Conservation (phyloP, 1,140 invertebrate species). For the Heliconius congener region DNA sequence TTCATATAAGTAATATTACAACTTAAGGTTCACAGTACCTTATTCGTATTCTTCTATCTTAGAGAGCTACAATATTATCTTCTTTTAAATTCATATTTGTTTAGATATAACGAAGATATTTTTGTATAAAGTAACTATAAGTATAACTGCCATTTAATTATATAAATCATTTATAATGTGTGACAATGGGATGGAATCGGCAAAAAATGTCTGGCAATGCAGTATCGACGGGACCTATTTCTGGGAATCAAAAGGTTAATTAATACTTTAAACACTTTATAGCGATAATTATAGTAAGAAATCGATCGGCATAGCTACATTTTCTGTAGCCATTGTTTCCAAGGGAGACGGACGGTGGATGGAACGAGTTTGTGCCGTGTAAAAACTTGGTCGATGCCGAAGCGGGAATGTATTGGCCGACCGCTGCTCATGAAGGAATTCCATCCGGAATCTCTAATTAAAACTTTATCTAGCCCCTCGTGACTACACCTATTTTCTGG, state of each 20-base stretch:
- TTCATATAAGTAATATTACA: no score
- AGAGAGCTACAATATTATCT: no score
- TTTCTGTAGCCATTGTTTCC: slow-evolving; percentile 57
- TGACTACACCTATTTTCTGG: slow-evolving; percentile 31
- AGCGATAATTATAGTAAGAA: slow-evolving; percentile 39
- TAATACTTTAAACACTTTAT: slow-evolving; percentile 40
- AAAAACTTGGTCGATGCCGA: slow-evolving; percentile 70
- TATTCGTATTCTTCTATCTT: no score
- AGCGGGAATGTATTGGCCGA: slow-evolving; percentile 68
- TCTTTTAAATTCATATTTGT: not conserved
- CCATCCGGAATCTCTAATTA: slow-evolving; percentile 77
- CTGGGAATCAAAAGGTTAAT: slow-evolving; percentile 33
- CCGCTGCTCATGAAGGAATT: slow-evolving; percentile 66
- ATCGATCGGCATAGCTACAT: slow-evolving; percentile 55
- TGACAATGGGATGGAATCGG: slow-evolving; percentile 13
- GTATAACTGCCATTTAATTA: slow-evolving; percentile 3
- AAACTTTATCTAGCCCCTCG: slow-evolving; percentile 72
- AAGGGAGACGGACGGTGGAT: slow-evolving; percentile 49
- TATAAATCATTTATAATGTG: slow-evolving; percentile 19
- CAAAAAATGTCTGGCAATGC: slow-evolving; percentile 19
- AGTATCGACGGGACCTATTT: slow-evolving; percentile 19
- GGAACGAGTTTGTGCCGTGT: slow-evolving; percentile 65
- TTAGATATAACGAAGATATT: not conserved
- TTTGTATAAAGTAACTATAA: not conserved
- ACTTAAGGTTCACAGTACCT: no score